A percentile compares a stretch with the other conserved stretches of the same genome.
Conservation (phyloP, 1,140 invertebrate species). For the Samia ricini region DNA sequence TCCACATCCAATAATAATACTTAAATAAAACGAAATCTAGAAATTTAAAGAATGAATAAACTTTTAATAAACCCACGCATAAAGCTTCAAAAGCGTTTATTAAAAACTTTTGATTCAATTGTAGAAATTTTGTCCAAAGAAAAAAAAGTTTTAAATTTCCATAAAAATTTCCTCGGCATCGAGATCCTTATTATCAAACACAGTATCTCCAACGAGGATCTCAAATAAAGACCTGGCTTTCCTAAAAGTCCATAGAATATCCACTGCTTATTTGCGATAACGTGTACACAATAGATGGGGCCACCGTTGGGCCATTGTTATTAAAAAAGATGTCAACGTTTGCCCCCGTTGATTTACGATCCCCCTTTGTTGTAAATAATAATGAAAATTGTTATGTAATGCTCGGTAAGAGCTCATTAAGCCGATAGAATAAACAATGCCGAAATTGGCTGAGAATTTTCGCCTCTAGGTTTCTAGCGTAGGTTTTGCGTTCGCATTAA, state of each 20-base stretch:
- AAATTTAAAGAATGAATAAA: too few species aligned
- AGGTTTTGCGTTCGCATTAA: conserved; percentile 13
- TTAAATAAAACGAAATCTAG: too few species aligned
- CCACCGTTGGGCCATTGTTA: conserved; percentile 39
- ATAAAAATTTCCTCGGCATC: background rate
- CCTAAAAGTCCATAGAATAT: conserved; percentile 4
- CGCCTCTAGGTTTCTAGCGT: background rate
- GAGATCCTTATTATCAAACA: background rate
- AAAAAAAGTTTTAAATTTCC: background rate
- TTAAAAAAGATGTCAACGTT: conserved; percentile 62
- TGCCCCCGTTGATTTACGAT: conserved; percentile 51
- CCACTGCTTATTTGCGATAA: conserved; percentile 30
- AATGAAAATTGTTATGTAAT: conserved; percentile 53
- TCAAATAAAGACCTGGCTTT: conserved; percentile 4
- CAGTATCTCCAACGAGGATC: conserved; percentile 4
- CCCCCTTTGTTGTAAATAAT: conserved; percentile 38
- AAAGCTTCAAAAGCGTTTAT: background rate
- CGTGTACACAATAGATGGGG: conserved; percentile 29
- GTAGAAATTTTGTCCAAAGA: background rate
- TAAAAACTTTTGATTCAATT: background rate
- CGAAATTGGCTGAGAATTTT: conserved; percentile 20
- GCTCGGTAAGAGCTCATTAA: conserved; percentile 46
- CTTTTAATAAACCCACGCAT: too few species aligned
- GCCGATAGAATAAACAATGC: conserved; percentile 29
- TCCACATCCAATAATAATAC: too few species aligned